Conservation (phyloP, 2,888 invertebrate genomes). For the Trichogramma evanescens region DNA sequence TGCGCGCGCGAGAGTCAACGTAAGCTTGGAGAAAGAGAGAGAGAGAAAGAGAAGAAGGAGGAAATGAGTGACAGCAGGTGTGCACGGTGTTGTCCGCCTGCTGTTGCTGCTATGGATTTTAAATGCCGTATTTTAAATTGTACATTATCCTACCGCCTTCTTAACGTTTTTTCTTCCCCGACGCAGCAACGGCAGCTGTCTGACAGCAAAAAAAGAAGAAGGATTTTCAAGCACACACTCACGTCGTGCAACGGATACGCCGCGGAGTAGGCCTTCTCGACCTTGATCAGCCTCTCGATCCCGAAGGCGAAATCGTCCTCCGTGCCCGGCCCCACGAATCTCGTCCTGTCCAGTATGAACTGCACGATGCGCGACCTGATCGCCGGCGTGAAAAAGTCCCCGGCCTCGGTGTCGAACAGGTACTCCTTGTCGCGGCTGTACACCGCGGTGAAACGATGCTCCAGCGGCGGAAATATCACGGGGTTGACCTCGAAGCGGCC, state of each 20-base stretch:
- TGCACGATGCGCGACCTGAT: slow-evolving; percentile 84
- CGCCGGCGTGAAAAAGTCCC: slow-evolving; percentile 80
- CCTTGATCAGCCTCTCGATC: slow-evolving; percentile 62
- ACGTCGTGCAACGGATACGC: slow-evolving; percentile 87
- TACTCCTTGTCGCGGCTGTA: slow-evolving; percentile 89
- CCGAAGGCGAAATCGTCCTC: slow-evolving; percentile 76
- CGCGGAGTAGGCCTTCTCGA: slow-evolving; percentile 67
- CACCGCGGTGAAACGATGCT: slow-evolving; percentile 77
- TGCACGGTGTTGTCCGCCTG: too few relatives aligned
- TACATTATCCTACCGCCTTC: too few relatives aligned
- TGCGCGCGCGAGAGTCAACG: too few relatives aligned
- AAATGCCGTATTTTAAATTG: too few relatives aligned
- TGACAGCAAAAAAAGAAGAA: too few relatives aligned
- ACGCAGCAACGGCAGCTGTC: too few relatives aligned
- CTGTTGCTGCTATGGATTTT: too few relatives aligned
- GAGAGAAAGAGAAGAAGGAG: too few relatives aligned
- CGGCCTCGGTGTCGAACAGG: slow-evolving; percentile 76
- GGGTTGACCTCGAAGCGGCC: slow-evolving; percentile 62
- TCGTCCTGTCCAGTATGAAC: slow-evolving; percentile 83
- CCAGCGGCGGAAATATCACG: slow-evolving; percentile 66
- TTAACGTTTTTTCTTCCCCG: too few relatives aligned
- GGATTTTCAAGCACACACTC: slow-evolving; percentile 38
- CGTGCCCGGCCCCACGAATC: slow-evolving; percentile 58
- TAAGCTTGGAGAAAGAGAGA: too few relatives aligned
- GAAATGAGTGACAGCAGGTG: too few relatives aligned